Base-by-base conservation (phyloP, 2,113 vertebrate species). In the Serranochromis macrocephalus region DNA sequence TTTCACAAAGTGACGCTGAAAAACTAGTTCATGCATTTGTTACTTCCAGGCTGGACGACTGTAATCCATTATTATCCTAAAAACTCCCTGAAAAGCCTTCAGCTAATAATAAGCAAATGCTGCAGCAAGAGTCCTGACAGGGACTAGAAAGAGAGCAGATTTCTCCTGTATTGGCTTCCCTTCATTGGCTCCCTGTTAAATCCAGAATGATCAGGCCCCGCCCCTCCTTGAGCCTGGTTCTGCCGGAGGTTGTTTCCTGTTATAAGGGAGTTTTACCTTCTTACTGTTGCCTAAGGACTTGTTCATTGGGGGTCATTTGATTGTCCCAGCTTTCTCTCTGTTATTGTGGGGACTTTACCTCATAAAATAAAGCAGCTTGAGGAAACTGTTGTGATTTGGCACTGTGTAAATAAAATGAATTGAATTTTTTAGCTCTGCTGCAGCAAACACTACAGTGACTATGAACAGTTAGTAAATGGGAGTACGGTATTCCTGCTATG, bases 71-170 rank as follows among this genome's bases (percentile, higher is more conserved):
- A 31, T 31, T 31, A 61, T 31, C 29, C 57, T 17, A 31, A 31
- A 61, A 61, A 57, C 14, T 58, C 14, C 0, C 5, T 31, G 57
- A 58, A 58, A 58, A 61, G 26, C 8, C 57, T 31, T 61, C 57
- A 31, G 26, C 0, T 2, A 1, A 17, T 31, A 24, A 24, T 24
- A 24, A 24, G 21, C 57, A 61, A 19, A 6, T 6, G 9, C 29
- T 33, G 57, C 57, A 33, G 0, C 57, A 9, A 33, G 57, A 61
- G 3, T 61, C 3, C 57, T 61, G 57, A 61, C 29, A 26, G 24
- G 24, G 24, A 14, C n/a, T 54, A 21, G 53, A 24, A 54, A 14
- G 21, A 55, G 54, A 55, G 54, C 54, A 58, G 5, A 4, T 61
- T 2, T 31, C 29, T 10, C 57, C 14, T 9, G 11, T 9, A 0